A percentile compares a stretch with the other conserved stretches of the same genome.
phyloP scores from a whole-genome alignment of 2,113 vertebrate genomes.

The Caranx ignobilis region DNA sequence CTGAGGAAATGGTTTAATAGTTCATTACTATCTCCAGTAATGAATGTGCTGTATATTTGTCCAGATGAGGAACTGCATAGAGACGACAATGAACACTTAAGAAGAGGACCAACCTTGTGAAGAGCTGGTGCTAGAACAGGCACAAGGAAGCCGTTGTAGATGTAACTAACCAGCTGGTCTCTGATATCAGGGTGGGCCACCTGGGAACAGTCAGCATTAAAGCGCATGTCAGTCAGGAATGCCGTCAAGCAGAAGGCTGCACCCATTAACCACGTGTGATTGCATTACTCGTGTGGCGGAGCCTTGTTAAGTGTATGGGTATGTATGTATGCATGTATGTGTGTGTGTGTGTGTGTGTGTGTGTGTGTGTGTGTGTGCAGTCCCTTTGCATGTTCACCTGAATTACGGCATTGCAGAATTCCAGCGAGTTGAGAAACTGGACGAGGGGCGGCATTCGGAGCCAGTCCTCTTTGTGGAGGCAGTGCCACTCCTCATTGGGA shows the following conservation, averaged over 20 bases:
- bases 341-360: no score
- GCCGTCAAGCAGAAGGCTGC: neutral
- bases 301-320: neutral
- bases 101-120: constrained; percentile 90
- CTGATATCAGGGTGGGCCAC: constrained; percentile 93
- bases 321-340: no score
- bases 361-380: neutral
- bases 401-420: constrained; percentile 97
- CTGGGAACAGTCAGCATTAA: constrained; percentile 73
- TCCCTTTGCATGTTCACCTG: constrained; percentile 84
- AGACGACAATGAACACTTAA: neutral
- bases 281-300: constrained; percentile 21
- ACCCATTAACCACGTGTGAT: neutral
- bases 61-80: neutral
- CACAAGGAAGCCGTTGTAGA: constrained; percentile 97
- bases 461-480: constrained; percentile 93
- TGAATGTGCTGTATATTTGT: neutral
- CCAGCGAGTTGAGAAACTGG: constrained; percentile 97
- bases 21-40: no score
- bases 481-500: constrained; percentile 94
- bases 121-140: constrained; percentile 96
- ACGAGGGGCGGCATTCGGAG: constrained; percentile 90
- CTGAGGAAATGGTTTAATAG: no score
- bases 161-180: constrained; percentile 94
- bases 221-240: constrained; percentile 9